Percentiles rank a stretch among this genome's conserved stretches.
Evolutionary conservation across 1,140 invertebrate genomes (phyloP).

Genomic region (Penaeus japonicus): DNA sequence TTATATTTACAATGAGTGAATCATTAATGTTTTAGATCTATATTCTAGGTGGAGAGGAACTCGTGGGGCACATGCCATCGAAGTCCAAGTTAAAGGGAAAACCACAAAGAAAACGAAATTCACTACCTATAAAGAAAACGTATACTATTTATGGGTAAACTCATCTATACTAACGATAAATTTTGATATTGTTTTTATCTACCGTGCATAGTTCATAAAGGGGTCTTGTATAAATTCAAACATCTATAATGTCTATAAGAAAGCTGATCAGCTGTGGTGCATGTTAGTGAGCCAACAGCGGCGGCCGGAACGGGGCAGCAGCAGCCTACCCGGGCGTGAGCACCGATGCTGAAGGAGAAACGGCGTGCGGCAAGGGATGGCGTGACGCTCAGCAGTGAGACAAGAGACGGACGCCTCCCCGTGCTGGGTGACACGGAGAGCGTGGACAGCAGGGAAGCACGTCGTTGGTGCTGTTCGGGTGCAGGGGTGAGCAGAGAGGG

Average conservation of each 20-base stretch:
- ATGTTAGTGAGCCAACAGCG: neutral
- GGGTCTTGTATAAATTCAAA: too few relatives aligned
- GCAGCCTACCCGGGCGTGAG: constrained; percentile 33
- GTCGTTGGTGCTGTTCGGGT: constrained; percentile 16
- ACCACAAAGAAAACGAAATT: too few relatives aligned
- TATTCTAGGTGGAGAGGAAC: too few relatives aligned
- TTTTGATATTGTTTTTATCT: too few relatives aligned
- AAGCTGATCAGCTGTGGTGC: too few relatives aligned
- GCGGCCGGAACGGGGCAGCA: neutral
- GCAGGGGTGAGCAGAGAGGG: constrained; percentile 24
- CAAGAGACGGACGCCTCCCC: constrained; percentile 30
- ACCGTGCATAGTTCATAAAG: too few relatives aligned
- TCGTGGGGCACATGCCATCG: constrained; percentile 4
- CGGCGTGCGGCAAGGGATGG: constrained; percentile 37
- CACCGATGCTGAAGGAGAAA: constrained; percentile 48
- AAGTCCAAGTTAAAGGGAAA: constrained; percentile 1
- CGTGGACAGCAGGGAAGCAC: constrained; percentile 29
- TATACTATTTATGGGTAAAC: too few relatives aligned
- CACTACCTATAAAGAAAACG: too few relatives aligned
- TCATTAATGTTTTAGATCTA: too few relatives aligned
- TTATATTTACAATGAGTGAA: too few relatives aligned
- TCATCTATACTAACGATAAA: too few relatives aligned
- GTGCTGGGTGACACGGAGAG: constrained; percentile 32
- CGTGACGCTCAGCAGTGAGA: constrained; percentile 37
- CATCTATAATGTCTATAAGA: too few relatives aligned